A percentile compares a stretch with the other conserved stretches of the same genome.
Evolutionary conservation across 2,888 invertebrate genomes (phyloP).

Genomic region (Ptilodon capucinus): DNA sequence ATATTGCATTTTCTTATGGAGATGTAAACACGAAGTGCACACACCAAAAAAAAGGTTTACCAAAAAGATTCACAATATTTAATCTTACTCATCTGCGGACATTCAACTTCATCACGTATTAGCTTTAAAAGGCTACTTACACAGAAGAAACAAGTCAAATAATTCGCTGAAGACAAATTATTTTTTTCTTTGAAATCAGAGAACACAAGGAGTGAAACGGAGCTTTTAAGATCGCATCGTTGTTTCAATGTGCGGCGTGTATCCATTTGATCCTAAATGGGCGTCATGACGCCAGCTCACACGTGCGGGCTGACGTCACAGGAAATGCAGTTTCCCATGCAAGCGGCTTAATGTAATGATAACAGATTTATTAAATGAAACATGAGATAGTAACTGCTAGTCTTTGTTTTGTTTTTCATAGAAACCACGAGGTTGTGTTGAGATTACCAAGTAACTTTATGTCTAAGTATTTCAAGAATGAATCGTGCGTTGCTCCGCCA

Average conservation of each 20-base stretch:
- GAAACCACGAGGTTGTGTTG: too few relatives aligned
- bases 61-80: background rate
- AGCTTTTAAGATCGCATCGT: background rate
- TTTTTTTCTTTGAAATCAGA: background rate
- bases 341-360: constrained; percentile 8
- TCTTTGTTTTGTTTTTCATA: too few relatives aligned
- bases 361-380: constrained; percentile 16
- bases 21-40: background rate
- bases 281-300: constrained; percentile 4
- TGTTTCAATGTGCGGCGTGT: background rate
- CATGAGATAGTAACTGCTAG: background rate
- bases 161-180: background rate
- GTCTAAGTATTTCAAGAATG: too few relatives aligned
- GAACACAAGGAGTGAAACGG: background rate
- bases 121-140: background rate
- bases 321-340: constrained; percentile 56
- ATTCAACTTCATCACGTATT: background rate
- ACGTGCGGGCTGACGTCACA: constrained; percentile 43
- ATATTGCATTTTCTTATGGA: background rate
- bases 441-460: too few relatives aligned
- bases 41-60: background rate
- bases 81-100: background rate
- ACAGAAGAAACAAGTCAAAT: background rate
- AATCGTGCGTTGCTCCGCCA: too few relatives aligned
- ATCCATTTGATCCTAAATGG: background rate